These are phyloP conservation scores for Allacma fusca DNA, from an alignment of 2,888 invertebrate genomes.

Conservation along the genomic window DNA sequence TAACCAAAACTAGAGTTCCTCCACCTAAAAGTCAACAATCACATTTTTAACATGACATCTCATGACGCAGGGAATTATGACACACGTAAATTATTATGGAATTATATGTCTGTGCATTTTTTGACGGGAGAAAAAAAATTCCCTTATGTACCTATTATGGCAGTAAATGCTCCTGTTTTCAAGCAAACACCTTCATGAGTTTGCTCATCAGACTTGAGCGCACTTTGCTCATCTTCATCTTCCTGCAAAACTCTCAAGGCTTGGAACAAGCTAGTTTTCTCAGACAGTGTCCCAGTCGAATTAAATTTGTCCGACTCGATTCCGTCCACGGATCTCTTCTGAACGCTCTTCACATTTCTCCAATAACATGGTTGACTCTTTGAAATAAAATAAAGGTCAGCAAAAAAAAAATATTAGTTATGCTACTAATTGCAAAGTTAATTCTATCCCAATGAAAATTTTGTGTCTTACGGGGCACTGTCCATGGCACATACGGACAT, in stretches of 20 bases:
- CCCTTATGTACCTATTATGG: conserved; percentile 68
- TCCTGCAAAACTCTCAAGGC: conserved; percentile 86
- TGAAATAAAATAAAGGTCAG: no score
- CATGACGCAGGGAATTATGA: no score
- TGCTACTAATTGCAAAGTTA: no score
- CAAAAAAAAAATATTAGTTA: no score
- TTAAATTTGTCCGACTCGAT: conserved; percentile 50
- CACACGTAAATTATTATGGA: no score
- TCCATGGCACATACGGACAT: conserved; percentile 94
- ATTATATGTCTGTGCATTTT: no score
- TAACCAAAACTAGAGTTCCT: conserved; percentile 75
- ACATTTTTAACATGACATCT: not conserved
- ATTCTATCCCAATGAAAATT: no score
- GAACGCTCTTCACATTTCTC: conserved; percentile 82
- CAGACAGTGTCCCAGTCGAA: conserved; percentile 70
- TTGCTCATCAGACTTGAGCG: conserved; percentile 52
- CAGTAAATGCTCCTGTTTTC: conserved; percentile 71
- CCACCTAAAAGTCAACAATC: conserved; percentile 66
- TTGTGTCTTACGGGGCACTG: conserved; percentile 92
- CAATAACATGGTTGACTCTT: conserved; percentile 93
- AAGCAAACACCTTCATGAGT: conserved; percentile 72
- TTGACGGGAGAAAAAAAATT: no score
- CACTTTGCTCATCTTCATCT: conserved; percentile 72
- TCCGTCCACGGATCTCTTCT: conserved; percentile 72
- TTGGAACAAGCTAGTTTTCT: conserved; percentile 90